Evolutionary conservation across 2,888 invertebrate species (phyloP).

Genomic region (Biston stratarius): DNA sequence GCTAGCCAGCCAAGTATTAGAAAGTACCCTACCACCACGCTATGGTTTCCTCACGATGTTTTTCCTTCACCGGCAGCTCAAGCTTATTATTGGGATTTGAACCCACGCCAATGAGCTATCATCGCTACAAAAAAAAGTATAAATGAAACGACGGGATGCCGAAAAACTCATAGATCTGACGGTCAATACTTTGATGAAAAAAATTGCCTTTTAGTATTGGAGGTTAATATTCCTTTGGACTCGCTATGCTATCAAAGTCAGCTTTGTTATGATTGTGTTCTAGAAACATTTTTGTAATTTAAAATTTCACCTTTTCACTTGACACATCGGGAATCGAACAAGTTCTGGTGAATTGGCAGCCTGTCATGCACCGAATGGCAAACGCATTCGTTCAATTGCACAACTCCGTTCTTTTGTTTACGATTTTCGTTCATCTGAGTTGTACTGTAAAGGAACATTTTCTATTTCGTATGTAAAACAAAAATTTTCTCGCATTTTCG

Average conservation of each 20-base stretch:
- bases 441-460: conserved; percentile 65
- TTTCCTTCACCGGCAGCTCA: too few relatives aligned
- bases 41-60: too few relatives aligned
- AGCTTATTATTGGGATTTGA: too few relatives aligned
- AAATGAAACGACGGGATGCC: too few relatives aligned
- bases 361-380: conserved; percentile 64
- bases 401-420: conserved; percentile 47
- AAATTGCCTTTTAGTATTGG: too few relatives aligned
- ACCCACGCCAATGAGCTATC: too few relatives aligned
- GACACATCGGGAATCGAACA: conserved; percentile 28
- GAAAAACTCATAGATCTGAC: too few relatives aligned
- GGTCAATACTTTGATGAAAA: too few relatives aligned
- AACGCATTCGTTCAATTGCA: conserved; percentile 47
- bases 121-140: too few relatives aligned
- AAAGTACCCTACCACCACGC: too few relatives aligned
- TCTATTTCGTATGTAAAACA: conserved; percentile 83
- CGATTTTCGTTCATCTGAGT: conserved; percentile 54
- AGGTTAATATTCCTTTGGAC: too few relatives aligned
- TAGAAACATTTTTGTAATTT: not conserved
- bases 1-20: too few relatives aligned
- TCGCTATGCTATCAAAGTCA: not conserved
- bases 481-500: conserved; percentile 79
- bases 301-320: conserved; percentile 29
- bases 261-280: not conserved
- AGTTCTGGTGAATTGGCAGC: conserved; percentile 62